Base-by-base conservation (phyloP, 2,797 vertebrate genomes). In the Coregonus sp. region DNA sequence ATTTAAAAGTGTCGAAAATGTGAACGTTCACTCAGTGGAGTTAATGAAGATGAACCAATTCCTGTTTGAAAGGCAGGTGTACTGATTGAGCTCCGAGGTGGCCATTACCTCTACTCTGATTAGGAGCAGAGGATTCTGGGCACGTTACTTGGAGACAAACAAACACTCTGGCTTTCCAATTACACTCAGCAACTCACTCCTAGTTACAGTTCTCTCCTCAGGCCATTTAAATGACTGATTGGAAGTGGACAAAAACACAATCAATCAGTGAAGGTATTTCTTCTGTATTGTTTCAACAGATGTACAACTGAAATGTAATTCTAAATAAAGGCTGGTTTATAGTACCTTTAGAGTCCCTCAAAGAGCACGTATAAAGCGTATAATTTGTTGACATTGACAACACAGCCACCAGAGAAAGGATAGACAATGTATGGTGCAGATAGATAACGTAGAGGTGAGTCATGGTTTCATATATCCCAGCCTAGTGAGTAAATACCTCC, bases 41-140 rank as follows among this genome's bases (percentile, higher is more conserved):
- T 89, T 89, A 82, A 87, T 91, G 86, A 87, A 81, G 78, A 85
- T 86, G 37, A 82, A 88, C 77, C 81, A 77, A 76, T 85, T 82
- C 75, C 25, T 63, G 63, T 79, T 78, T 86, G 80, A 66, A 61
- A 75, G 75, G 76, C 84, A 84, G 83, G 81, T 79, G 71, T 82
- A 40, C 82, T 90, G 90, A 92, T 89, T 91, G 87, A 82, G 80
- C 83, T 85, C 85, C 33, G 75, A 84, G 85, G 87, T 81, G 79
- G 86, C 80, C 89, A 88, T 89, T 91, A 89, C 83, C 85, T 83
- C 89, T 70, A 74, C 80, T 77, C 88, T 90, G 91, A 93, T 92
- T 92, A 89, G 87, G 70, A 80, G 72, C 77, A 52, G 35, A 81
- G 81, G 87, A 89, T 87, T 88, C 87, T 87, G 79, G 85, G 81